phyloP scores from a whole-genome alignment of 2,888 invertebrate genomes.

The Athripsodes cinereus region DNA sequence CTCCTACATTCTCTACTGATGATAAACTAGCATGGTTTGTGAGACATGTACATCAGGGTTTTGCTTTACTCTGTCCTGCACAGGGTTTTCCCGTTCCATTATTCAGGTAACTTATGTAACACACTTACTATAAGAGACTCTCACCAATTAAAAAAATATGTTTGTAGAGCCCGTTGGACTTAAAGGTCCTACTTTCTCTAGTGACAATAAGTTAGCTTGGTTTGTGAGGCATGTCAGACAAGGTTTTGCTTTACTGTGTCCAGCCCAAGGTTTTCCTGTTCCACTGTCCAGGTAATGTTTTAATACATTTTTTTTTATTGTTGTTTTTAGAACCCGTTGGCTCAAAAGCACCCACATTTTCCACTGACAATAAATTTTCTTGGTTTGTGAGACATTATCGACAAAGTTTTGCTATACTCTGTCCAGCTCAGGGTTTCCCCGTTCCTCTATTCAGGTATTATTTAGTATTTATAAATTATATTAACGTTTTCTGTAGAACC shows the following conservation, averaged over 20 bases:
- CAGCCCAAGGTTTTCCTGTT: slow-evolving; percentile 67
- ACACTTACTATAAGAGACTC: slow-evolving; percentile 34
- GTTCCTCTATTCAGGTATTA: slow-evolving; percentile 58
- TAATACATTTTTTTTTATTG: slow-evolving; percentile 30
- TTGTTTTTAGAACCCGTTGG: slow-evolving; percentile 38
- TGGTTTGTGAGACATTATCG: slow-evolving; percentile 31
- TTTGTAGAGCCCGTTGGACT: slow-evolving; percentile 32
- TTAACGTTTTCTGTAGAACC: slow-evolving; percentile 41
- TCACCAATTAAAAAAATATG: no score
- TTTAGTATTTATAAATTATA: neutral
- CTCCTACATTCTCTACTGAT: slow-evolving; percentile 55
- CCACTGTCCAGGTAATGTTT: slow-evolving; percentile 60
- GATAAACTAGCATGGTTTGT: slow-evolving; percentile 55
- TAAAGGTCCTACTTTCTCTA: slow-evolving; percentile 43
- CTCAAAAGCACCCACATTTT: slow-evolving; percentile 38
- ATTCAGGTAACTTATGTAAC: slow-evolving; percentile 58
- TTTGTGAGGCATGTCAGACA: slow-evolving; percentile 36
- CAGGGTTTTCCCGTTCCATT: slow-evolving; percentile 69
- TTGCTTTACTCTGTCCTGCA: slow-evolving; percentile 60
- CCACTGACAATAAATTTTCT: slow-evolving; percentile 35
- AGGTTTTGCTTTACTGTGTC: slow-evolving; percentile 54
- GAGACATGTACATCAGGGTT: slow-evolving; percentile 43
- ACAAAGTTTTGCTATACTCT: slow-evolving; percentile 37
- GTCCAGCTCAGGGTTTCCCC: slow-evolving; percentile 58
- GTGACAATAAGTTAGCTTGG: slow-evolving; percentile 38